These are phyloP conservation scores for Myiozetetes cayanensis DNA, from an alignment of 2,113 vertebrate species.

Conservation along the genomic window DNA sequence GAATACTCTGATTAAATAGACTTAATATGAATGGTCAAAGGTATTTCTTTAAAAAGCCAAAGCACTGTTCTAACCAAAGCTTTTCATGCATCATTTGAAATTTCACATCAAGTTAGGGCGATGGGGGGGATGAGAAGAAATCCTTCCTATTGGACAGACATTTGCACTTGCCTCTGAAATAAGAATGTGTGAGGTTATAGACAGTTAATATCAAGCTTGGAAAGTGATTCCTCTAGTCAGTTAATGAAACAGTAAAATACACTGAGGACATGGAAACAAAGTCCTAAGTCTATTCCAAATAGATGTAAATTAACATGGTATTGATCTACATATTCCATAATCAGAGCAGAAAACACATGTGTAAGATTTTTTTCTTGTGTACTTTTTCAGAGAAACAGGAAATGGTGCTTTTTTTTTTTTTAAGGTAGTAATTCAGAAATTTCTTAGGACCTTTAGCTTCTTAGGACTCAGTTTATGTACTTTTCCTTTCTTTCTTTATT, in stretches of 20 bases:
- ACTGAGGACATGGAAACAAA: not conserved
- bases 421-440: not conserved
- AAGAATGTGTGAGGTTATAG: not conserved
- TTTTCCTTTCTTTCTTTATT: not conserved
- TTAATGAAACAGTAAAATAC: not conserved
- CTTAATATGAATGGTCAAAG: not conserved
- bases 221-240: not conserved
- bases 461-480: not conserved
- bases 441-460: not conserved
- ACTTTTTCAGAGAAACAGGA: not conserved
- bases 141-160: not conserved
- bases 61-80: not conserved
- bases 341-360: not conserved
- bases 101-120: not conserved
- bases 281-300: not conserved
- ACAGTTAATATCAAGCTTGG: not conserved
- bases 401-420: not conserved
- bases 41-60: not conserved
- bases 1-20: not conserved
- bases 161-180: not conserved
- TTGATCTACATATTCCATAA: not conserved
- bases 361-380: not conserved
- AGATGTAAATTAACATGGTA: not conserved
- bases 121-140: not conserved
- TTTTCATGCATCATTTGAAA: not conserved